Evolutionary conservation across 2,113 vertebrate genomes (phyloP).

Genomic region (Pterocles orientalis): DNA sequence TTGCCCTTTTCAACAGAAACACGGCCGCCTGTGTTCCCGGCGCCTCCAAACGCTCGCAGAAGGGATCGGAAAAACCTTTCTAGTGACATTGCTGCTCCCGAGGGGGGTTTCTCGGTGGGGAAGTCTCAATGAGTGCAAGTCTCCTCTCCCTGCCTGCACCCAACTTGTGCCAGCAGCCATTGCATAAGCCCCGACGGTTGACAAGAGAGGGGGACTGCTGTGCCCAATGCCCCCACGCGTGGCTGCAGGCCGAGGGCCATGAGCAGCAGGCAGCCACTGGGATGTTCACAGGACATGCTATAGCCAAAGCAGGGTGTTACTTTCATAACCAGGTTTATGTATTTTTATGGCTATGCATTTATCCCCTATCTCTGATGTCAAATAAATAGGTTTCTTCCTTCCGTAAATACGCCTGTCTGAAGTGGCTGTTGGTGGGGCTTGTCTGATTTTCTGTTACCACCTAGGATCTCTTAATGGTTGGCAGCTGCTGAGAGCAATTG

Average conservation of each 20-base stretch:
- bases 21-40: not conserved
- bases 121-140: not conserved
- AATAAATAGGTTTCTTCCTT: not conserved
- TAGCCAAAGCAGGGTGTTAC: not conserved
- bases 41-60: not conserved
- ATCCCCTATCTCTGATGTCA: rapidly evolving
- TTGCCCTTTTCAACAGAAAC: not conserved
- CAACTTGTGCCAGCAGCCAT: not conserved
- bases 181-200: slow-evolving; percentile 63
- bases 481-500: not conserved
- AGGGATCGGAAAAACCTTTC: not conserved
- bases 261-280: not conserved
- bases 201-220: not conserved
- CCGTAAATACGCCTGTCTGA: not conserved
- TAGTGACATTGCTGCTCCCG: not conserved
- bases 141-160: not conserved
- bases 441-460: not conserved
- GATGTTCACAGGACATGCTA: rapidly evolving
- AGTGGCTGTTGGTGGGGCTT: not conserved
- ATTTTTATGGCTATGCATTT: rapidly evolving
- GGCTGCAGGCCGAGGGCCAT: not conserved
- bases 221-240: not conserved
- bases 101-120: not conserved
- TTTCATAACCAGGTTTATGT: not conserved
- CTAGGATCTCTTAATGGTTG: not conserved